phyloP scores from a whole-genome alignment of 2,888 invertebrate species.

The Bruchidius siliquastri region DNA sequence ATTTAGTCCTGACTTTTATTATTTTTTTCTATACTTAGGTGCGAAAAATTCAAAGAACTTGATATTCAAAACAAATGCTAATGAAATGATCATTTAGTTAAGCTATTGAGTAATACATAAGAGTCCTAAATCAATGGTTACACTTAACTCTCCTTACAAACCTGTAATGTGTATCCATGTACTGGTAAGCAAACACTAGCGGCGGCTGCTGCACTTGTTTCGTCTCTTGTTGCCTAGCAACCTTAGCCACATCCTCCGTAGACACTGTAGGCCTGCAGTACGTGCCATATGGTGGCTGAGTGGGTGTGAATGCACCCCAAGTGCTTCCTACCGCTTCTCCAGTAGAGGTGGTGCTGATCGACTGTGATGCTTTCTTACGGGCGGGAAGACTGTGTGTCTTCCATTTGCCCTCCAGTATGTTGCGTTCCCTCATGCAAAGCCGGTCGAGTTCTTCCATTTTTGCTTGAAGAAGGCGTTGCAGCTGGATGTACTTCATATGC shows the following conservation, averaged over 20 bases:
- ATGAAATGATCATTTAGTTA: no score
- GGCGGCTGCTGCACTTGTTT: conserved; percentile 36
- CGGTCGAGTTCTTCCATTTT: conserved; percentile 83
- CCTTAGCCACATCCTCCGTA: conserved; percentile 69
- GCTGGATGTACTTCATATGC: conserved; percentile 86
- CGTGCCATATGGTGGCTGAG: conserved; percentile 46
- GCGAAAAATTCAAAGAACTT: no score
- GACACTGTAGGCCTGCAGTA: conserved; percentile 72
- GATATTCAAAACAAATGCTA: no score
- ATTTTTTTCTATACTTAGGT: no score
- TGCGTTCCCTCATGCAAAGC: conserved; percentile 73
- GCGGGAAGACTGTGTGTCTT: conserved; percentile 86
- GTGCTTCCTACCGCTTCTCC: conserved; percentile 21
- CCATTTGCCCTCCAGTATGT: conserved; percentile 81
- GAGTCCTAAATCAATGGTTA: no score
- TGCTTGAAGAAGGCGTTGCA: conserved; percentile 77
- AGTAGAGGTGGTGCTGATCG: not conserved
- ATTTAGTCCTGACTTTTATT: no score
- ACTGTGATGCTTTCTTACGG: conserved; percentile 68
- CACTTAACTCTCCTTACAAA: conserved; percentile 45
- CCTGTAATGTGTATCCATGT: conserved; percentile 67
- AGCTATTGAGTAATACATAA: no score
- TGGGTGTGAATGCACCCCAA: conserved; percentile 52
- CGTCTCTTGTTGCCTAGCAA: conserved; percentile 28
- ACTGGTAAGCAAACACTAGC: conserved; percentile 49